These are phyloP conservation scores for Philaenus spumarius DNA, from an alignment of 1,140 invertebrate species.

Conservation along the genomic window DNA sequence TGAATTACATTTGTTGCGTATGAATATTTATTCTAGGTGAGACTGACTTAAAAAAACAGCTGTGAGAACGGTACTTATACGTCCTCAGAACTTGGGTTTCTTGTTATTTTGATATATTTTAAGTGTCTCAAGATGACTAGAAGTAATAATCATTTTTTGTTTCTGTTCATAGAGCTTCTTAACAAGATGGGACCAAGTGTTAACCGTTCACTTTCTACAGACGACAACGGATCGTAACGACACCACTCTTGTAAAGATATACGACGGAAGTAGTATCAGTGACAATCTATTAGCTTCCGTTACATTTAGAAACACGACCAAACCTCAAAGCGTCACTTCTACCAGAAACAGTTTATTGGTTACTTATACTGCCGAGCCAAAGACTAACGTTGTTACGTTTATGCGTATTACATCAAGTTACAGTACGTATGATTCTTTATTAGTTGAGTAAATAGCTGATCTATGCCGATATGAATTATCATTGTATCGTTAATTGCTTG, in stretches of 20 bases:
- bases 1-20: too few species aligned
- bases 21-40: too few species aligned
- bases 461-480: too few species aligned
- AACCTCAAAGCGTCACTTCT: conserved; percentile 77
- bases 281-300: conserved; percentile 63
- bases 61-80: too few species aligned
- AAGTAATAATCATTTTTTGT: neutral
- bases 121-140: too few species aligned
- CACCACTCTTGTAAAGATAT: conserved; percentile 63
- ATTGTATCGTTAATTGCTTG: too few species aligned
- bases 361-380: conserved; percentile 59
- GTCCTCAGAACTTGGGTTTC: too few species aligned
- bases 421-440: conserved; percentile 40
- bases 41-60: too few species aligned
- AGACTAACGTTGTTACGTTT: conserved; percentile 62
- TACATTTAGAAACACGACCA: conserved; percentile 65
- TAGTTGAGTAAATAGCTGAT: too few species aligned
- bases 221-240: conserved; percentile 66
- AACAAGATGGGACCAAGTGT: conserved; percentile 63
- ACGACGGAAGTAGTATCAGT: conserved; percentile 63
- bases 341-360: conserved; percentile 69
- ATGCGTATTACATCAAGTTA: conserved; percentile 67
- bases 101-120: too few species aligned
- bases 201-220: conserved; percentile 77
- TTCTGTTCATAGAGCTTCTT: conserved; percentile 52